Evolutionary conservation across 2,797 vertebrate genomes (phyloP).

Genomic region (Synaphobranchus kaupii): DNA sequence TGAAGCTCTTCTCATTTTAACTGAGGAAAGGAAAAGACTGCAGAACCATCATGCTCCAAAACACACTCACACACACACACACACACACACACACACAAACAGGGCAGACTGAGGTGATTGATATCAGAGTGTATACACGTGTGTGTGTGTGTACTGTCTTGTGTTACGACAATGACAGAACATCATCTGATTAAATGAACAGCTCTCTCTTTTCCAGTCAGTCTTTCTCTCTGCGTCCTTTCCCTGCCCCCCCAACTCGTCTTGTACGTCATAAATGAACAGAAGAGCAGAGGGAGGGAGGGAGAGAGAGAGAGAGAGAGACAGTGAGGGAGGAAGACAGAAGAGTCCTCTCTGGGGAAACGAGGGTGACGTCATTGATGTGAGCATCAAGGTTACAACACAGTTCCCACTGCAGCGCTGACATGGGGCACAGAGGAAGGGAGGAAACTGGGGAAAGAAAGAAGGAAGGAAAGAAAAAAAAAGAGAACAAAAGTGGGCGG

Average conservation of each 20-base stretch:
- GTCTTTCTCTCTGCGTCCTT: conserved; percentile 3
- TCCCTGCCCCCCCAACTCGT: conserved; percentile 7
- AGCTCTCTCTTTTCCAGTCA: conserved; percentile 8
- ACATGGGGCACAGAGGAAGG: conserved; percentile 31
- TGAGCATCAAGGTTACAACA: conserved; percentile 51
- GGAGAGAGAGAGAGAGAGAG: background rate
- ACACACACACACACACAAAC: conserved; percentile 13
- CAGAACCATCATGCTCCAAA: background rate
- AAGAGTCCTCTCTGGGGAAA: conserved; percentile 38
- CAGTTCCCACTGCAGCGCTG: conserved; percentile 38
- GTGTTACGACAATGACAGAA: background rate
- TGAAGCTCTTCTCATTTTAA: conserved; percentile 20
- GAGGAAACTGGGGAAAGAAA: conserved; percentile 33
- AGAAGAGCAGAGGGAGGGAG: conserved; percentile 31
- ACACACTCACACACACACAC: background rate
- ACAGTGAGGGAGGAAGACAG: conserved; percentile 13
- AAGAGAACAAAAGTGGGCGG: conserved; percentile 13
- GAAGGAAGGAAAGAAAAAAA: conserved; percentile 10
- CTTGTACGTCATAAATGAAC: conserved; percentile 46
- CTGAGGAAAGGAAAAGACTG: background rate
- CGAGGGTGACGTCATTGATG: conserved; percentile 51
- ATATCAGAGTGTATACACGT: background rate
- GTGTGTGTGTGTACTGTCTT: conserved; percentile 5
- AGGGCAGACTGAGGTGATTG: background rate
- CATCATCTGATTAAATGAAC: conserved; percentile 25